These are phyloP conservation scores for Ceyx erithaca DNA, from an alignment of 2,797 vertebrate genomes.

Conservation along the genomic window DNA sequence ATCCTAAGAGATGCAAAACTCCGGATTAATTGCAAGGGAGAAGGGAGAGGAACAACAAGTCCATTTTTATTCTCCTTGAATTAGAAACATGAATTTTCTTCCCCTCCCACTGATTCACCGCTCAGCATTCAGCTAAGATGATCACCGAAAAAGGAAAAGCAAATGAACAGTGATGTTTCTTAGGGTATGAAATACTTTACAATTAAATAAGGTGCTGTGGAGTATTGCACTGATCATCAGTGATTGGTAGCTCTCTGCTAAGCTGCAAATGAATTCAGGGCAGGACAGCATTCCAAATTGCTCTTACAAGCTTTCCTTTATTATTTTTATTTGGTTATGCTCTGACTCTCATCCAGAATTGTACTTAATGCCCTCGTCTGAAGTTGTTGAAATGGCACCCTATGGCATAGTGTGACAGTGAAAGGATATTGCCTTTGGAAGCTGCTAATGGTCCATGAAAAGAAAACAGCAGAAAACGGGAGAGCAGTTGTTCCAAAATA, in stretches of 20 bases:
- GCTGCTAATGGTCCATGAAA: slow-evolving; percentile 82
- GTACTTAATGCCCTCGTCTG: slow-evolving; percentile 83
- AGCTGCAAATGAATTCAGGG: slow-evolving; percentile 82
- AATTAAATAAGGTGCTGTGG: slow-evolving; percentile 79
- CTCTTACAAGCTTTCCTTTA: slow-evolving; percentile 82
- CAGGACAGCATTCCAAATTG: slow-evolving; percentile 82
- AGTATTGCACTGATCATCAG: slow-evolving; percentile 73
- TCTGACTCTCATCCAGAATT: slow-evolving; percentile 84
- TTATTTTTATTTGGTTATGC: slow-evolving; percentile 86
- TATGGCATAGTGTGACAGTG: slow-evolving; percentile 81
- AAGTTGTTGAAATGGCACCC: slow-evolving; percentile 84
- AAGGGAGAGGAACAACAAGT: slow-evolving; percentile 43
- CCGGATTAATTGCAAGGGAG: slow-evolving; percentile 13
- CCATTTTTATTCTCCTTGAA: slow-evolving; percentile 68
- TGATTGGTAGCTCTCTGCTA: slow-evolving; percentile 80
- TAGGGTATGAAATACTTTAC: slow-evolving; percentile 81
- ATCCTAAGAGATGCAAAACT: slow-evolving; percentile 16
- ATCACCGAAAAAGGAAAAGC: slow-evolving; percentile 79
- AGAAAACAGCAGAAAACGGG: slow-evolving; percentile 77
- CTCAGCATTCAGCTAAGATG: slow-evolving; percentile 76
- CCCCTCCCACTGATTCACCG: slow-evolving; percentile 77
- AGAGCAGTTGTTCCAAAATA: slow-evolving; percentile 75
- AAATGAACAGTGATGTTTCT: slow-evolving; percentile 77
- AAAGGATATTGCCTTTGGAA: slow-evolving; percentile 86
- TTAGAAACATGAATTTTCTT: slow-evolving; percentile 78